Base-by-base conservation (phyloP, 2,888 invertebrate species). In the Pheosia tremula region DNA sequence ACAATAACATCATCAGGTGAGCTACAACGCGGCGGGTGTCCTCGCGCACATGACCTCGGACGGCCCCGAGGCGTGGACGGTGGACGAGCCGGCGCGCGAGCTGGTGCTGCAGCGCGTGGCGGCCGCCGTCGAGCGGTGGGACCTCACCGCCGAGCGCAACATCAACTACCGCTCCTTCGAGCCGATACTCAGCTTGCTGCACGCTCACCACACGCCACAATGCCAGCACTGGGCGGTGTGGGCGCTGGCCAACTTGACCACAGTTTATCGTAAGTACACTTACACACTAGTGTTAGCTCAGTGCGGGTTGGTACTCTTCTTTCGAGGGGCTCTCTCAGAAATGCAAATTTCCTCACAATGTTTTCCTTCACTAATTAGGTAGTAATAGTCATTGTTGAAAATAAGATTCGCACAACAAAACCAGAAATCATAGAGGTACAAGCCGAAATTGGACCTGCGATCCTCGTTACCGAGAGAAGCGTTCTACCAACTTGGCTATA, bases 181-280 rank as follows among this genome's bases (percentile, higher is more conserved):
- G 83, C 99, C 99, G 0, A 98, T 99, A 67, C 94, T 99, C 38
- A 95, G 97, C 68, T 93, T 99, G 67, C 95, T 98, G 56, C 95
- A 95, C 67, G 96, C 97, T 60, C 96, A 96, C 76, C 97, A 98
- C 83, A 98, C 98, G 0, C 97, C 98, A 0, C 96, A 97, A 85
- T 98, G 98, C 86, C 98, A 98, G 86, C 97, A 98, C 85, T 99
- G 99, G 99, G 98, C 99, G 3, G 97, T 97, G 7, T 99, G 99
- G 99, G 99, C 99, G 0, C 94, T 99, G 64, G 98, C 99, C 57
- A 99, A 99, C 92, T 95, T 99, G 66, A 99, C 99, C 57, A 96
- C 95, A 64, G 97, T 98, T 41, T 98, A 98, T 86, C 97, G 98
- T 97, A 89, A 96, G 97, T 96, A 24, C 24, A 24, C 24, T 24